A percentile compares a stretch with the other conserved stretches of the same genome.
These are phyloP conservation scores for Aelia acuminata DNA, from an alignment of 2,888 invertebrate species.

Conservation along the genomic window DNA sequence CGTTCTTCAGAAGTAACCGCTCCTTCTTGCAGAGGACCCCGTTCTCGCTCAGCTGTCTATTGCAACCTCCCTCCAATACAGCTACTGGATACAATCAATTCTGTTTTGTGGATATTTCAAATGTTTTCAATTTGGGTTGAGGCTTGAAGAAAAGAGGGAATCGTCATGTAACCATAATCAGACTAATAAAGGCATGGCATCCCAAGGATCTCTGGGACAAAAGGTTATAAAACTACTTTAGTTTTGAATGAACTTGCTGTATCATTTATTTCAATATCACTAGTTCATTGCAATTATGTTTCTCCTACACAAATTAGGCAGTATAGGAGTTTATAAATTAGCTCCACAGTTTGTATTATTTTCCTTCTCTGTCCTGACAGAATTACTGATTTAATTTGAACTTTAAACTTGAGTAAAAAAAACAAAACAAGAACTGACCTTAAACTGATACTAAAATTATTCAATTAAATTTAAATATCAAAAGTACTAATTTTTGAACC, in stretches of 20 bases:
- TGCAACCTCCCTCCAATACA: conserved; percentile 7
- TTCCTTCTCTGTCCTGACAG: background rate
- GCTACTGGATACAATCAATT: background rate
- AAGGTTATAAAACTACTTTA: background rate
- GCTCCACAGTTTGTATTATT: background rate
- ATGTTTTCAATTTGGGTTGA: background rate
- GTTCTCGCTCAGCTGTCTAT: background rate
- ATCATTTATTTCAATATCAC: background rate
- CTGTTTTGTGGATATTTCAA: background rate
- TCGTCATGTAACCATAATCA: background rate
- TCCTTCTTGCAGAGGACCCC: background rate
- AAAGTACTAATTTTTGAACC: background rate
- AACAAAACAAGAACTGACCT: too few relatives aligned
- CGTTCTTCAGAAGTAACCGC: background rate
- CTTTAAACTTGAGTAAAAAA: too few relatives aligned
- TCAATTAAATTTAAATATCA: background rate
- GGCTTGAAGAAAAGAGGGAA: background rate
- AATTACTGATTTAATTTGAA: background rate
- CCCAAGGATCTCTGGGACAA: background rate
- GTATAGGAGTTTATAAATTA: background rate
- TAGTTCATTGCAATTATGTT: background rate
- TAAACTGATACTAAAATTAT: background rate
- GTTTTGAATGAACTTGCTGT: background rate
- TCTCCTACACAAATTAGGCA: background rate
- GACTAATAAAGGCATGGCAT: background rate